phyloP scores from a whole-genome alignment of 2,797 vertebrate genomes.

The Fringilla coelebs region DNA sequence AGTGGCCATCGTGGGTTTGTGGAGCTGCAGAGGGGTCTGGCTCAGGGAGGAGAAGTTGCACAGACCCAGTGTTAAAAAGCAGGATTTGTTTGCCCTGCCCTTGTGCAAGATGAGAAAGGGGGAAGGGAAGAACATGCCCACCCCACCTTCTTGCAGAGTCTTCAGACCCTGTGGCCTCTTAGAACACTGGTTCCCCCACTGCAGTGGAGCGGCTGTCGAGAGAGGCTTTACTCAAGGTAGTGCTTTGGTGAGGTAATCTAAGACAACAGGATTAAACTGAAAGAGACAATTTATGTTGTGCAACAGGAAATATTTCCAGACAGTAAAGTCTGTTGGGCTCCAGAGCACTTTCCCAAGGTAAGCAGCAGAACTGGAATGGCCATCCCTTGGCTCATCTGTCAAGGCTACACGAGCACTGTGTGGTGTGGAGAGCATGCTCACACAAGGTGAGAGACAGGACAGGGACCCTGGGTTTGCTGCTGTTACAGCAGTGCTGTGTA shows the following conservation, averaged over 20 bases:
- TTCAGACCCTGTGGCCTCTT: not conserved
- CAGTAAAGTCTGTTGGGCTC: slow-evolving; percentile 27
- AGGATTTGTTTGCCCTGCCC: not conserved
- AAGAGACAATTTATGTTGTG: slow-evolving; percentile 61
- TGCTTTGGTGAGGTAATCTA: slow-evolving; percentile 38
- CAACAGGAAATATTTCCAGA: slow-evolving; percentile 64
- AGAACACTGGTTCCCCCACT: not conserved
- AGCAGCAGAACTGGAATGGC: slow-evolving; percentile 46
- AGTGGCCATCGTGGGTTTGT: accelerated
- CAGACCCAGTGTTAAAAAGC: not conserved
- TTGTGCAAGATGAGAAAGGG: not conserved
- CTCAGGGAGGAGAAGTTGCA: not conserved
- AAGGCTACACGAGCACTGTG: not conserved
- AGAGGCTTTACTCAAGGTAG: slow-evolving; percentile 11
- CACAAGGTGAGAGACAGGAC: not conserved
- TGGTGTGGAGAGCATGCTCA: accelerated
- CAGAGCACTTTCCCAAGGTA: slow-evolving; percentile 43
- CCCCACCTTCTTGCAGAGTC: not conserved
- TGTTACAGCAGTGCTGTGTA: not conserved
- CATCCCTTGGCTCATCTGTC: slow-evolving; percentile 13
- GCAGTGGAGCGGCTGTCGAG: accelerated
- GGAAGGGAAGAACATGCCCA: not conserved
- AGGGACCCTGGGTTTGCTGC: not conserved
- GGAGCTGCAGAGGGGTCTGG: not conserved
- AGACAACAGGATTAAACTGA: slow-evolving; percentile 56